phyloP scores from a whole-genome alignment of 2,797 vertebrate species.

The Pelochelys cantorii region DNA sequence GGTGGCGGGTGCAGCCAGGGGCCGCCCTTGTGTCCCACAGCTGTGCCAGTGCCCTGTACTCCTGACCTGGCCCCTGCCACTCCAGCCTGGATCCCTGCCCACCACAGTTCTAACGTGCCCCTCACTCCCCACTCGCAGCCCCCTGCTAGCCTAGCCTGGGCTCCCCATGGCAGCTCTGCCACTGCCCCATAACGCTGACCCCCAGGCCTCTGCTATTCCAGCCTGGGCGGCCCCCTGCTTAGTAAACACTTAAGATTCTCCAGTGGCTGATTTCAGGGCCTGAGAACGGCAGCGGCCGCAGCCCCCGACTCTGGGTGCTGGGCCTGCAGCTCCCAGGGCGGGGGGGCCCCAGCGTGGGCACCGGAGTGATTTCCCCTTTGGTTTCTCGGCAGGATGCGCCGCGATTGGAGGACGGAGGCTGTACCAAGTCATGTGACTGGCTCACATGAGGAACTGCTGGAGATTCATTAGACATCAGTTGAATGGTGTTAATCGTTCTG shows the following conservation, averaged over 20 bases:
- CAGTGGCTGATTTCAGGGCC: too few relatives aligned
- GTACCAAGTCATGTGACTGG: slow-evolving; percentile 93
- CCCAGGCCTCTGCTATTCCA: neutral
- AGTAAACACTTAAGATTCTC: neutral
- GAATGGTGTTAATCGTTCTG: slow-evolving; percentile 93
- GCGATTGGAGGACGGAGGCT: slow-evolving; percentile 87
- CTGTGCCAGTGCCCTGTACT: neutral
- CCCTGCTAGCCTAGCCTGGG: neutral
- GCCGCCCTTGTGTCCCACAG: too few relatives aligned
- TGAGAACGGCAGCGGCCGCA: neutral
- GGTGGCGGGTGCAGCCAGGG: neutral
- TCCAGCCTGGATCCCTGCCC: neutral
- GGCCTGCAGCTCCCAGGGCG: neutral
- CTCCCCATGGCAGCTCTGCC: neutral
- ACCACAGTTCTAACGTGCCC: too few relatives aligned
- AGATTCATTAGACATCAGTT: slow-evolving; percentile 96
- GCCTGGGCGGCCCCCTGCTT: neutral
- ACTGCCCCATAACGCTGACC: neutral
- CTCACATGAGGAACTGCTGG: slow-evolving; percentile 90
- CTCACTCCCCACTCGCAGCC: neutral
- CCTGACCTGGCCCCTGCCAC: neutral
- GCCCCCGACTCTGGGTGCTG: neutral
- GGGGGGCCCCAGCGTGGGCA: slow-evolving; percentile 14
- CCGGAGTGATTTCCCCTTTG: slow-evolving; percentile 33
- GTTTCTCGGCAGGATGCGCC: slow-evolving; percentile 81